Conservation (phyloP, 2,888 invertebrate species). For the Hyppa rectilinea region DNA sequence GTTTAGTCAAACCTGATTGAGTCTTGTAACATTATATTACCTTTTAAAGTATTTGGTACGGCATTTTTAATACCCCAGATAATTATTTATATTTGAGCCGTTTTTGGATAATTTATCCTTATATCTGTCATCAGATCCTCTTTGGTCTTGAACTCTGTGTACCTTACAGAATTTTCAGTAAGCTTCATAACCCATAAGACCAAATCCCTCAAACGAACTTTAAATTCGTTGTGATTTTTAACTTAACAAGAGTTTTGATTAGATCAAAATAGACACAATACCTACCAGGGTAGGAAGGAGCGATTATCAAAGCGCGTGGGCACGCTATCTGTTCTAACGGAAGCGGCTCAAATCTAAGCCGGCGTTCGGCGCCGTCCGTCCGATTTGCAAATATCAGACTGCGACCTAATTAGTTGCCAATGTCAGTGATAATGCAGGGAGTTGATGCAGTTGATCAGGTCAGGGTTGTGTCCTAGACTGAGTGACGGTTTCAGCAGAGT, state of each 20-base stretch:
- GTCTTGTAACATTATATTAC: too few relatives aligned
- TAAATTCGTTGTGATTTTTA: too few relatives aligned
- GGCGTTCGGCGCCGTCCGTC: constrained; percentile 65
- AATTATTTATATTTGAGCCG: too few relatives aligned
- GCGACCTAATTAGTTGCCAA: constrained; percentile 74
- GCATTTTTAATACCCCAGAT: too few relatives aligned
- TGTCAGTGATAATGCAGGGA: constrained; percentile 72
- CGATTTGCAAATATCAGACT: constrained; percentile 65
- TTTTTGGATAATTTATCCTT: too few relatives aligned
- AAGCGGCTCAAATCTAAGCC: constrained; percentile 72
- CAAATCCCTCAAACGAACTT: constrained; percentile 19
- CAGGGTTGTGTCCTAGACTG: constrained; percentile 60
- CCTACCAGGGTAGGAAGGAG: constrained; percentile 45
- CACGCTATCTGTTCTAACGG: constrained; percentile 69
- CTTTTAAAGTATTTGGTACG: too few relatives aligned
- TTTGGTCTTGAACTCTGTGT: too few relatives aligned
- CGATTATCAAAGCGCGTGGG: constrained; percentile 74
- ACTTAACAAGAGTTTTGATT: constrained; percentile 30
- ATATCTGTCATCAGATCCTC: too few relatives aligned
- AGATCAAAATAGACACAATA: constrained; percentile 56
- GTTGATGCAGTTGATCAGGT: constrained; percentile 64
- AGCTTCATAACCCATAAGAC: too few relatives aligned
- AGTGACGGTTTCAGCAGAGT: background rate
- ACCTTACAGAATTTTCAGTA: too few relatives aligned
- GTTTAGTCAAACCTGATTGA: background rate